Evolutionary conservation across 2,888 invertebrate genomes (phyloP).

Genomic region (Drosophila pseudotalamancana): DNA sequence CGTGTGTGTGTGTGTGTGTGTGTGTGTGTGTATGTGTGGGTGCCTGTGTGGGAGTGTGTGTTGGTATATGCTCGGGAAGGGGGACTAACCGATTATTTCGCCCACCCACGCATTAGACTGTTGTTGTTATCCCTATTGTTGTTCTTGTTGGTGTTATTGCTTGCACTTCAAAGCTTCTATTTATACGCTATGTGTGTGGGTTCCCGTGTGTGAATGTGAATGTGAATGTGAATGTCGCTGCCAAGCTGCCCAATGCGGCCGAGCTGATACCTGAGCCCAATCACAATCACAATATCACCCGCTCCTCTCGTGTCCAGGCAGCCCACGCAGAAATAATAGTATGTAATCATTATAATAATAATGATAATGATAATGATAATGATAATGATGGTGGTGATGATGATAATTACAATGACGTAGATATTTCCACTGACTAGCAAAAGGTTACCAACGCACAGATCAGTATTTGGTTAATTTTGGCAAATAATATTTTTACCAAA

Average conservation of each 20-base stretch:
- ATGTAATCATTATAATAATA: slow-evolving; percentile 47
- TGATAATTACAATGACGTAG: slow-evolving; percentile 19
- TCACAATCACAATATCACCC: slow-evolving; percentile 53
- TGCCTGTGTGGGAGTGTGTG: slow-evolving; percentile 1
- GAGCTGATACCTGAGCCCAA: slow-evolving; percentile 58
- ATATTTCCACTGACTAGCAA: slow-evolving; percentile 39
- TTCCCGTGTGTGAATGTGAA: slow-evolving; percentile 1
- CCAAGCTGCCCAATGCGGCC: slow-evolving; percentile 38
- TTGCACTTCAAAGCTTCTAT: slow-evolving; percentile 71
- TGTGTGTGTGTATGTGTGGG: neutral
- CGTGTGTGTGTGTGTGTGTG: neutral
- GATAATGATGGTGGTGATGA: slow-evolving; percentile 30
- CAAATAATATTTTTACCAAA: slow-evolving; percentile 33
- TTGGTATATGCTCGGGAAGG: slow-evolving; percentile 18
- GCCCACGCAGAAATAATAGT: slow-evolving; percentile 64
- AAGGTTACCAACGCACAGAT: slow-evolving; percentile 23
- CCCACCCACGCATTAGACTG: slow-evolving; percentile 53
- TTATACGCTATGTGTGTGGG: slow-evolving; percentile 36
- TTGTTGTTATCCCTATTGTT: slow-evolving; percentile 27
- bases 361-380: slow-evolving; percentile 25
- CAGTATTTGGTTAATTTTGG: slow-evolving; percentile 36
- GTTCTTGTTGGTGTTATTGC: slow-evolving; percentile 28
- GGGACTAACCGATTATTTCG: slow-evolving; percentile 49
- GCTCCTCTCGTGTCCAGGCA: slow-evolving; percentile 21
- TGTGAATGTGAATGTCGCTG: slow-evolving; percentile 8